Conservation (phyloP, 1,140 invertebrate genomes). For the Drosophila lowei region DNA sequence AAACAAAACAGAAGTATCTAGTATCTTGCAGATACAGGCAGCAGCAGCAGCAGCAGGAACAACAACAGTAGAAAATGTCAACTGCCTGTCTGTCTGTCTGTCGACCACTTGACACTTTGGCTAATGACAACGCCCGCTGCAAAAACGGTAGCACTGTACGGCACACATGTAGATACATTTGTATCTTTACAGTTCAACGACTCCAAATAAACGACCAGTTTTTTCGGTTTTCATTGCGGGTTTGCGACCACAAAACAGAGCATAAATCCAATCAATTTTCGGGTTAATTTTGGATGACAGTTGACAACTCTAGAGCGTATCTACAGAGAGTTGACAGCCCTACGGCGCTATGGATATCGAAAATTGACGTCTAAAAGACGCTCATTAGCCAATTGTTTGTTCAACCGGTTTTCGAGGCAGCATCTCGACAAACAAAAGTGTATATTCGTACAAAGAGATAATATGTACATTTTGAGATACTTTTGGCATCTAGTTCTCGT, state of each 20-base stretch:
- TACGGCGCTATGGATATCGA: slow-evolving; percentile 16
- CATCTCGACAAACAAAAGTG: background rate
- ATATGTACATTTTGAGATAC: background rate
- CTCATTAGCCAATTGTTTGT: slow-evolving; percentile 59
- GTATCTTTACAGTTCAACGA: slow-evolving; percentile 73
- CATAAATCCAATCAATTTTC: slow-evolving; percentile 52
- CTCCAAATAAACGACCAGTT: slow-evolving; percentile 52
- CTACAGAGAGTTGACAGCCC: slow-evolving; percentile 18
- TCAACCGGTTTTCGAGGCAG: slow-evolving; percentile 55
- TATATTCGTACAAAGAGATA: background rate
- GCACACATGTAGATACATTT: slow-evolving; percentile 67
- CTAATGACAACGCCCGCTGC: slow-evolving; percentile 49
- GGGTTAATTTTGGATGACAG: slow-evolving; percentile 14
- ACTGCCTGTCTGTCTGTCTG: slow-evolving; percentile 4
- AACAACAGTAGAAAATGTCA: background rate
- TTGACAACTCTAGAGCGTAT: slow-evolving; percentile 20
- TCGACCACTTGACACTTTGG: slow-evolving; percentile 59
- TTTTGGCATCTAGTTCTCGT: slow-evolving; percentile 11
- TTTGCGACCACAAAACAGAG: slow-evolving; percentile 10
- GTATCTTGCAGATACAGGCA: slow-evolving; percentile 24
- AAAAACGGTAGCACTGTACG: slow-evolving; percentile 51
- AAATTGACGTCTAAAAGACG: slow-evolving; percentile 50
- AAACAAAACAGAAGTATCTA: slow-evolving; percentile 15
- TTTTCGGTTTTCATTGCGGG: slow-evolving; percentile 30
- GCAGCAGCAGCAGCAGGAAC: background rate